phyloP scores from a whole-genome alignment of 1,140 invertebrate species.

The Trichomalopsis sarcophagae region DNA sequence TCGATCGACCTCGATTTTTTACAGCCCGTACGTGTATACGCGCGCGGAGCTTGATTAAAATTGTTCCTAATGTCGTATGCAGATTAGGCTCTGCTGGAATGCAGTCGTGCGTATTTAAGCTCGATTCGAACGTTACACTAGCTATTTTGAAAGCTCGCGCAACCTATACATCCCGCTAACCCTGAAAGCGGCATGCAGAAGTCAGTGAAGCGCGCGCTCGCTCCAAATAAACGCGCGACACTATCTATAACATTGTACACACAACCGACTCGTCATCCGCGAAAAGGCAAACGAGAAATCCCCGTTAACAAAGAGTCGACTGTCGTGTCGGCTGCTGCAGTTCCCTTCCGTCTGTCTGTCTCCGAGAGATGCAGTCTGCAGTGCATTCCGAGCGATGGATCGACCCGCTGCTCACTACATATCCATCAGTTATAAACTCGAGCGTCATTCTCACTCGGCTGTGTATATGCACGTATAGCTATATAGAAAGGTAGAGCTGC shows the following conservation, averaged over 20 bases:
- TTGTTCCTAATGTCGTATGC: neutral
- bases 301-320: slow-evolving; percentile 26
- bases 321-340: neutral
- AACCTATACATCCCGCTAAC: too few relatives aligned
- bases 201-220: neutral
- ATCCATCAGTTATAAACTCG: slow-evolving; percentile 29
- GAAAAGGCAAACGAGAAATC: slow-evolving; percentile 27
- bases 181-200: too few relatives aligned
- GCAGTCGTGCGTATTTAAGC: too few relatives aligned
- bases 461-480: neutral
- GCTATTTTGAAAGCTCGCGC: too few relatives aligned
- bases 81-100: too few relatives aligned
- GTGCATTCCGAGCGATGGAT: neutral
- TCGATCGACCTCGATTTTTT: neutral
- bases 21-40: neutral
- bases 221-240: slow-evolving; percentile 25
- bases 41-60: neutral
- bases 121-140: too few relatives aligned
- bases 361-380: neutral
- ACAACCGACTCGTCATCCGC: neutral
- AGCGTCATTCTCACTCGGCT: slow-evolving; percentile 6
- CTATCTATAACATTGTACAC: too few relatives aligned
- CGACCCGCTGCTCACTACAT: neutral
- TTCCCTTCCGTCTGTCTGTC: neutral
- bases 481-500: neutral